phyloP scores from a whole-genome alignment of 2,797 vertebrate genomes.

The Eremophila alpestris region DNA sequence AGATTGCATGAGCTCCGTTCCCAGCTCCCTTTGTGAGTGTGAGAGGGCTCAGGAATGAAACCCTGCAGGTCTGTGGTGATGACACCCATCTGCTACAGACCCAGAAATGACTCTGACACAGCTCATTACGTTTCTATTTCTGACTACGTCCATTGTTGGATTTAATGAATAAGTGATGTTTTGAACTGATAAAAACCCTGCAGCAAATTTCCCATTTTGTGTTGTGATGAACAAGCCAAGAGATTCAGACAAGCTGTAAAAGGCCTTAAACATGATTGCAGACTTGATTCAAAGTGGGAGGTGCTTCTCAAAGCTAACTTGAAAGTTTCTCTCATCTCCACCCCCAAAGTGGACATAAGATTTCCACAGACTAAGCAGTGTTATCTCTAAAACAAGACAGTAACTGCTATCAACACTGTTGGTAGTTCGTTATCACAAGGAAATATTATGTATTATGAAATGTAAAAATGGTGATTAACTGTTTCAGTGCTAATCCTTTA shows the following conservation, averaged over 20 bases:
- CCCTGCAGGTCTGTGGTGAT: conserved; percentile 16
- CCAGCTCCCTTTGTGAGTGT: not conserved
- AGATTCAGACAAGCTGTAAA: conserved; percentile 9
- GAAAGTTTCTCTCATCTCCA: conserved; percentile 26
- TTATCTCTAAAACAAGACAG: conserved; percentile 40
- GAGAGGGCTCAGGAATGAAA: conserved; percentile 44
- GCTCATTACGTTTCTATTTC: conserved; percentile 21
- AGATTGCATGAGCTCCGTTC: not conserved
- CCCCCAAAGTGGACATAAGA: conserved; percentile 25
- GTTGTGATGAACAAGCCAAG: not conserved
- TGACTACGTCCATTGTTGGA: conserved; percentile 22
- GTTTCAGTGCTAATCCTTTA: not conserved
- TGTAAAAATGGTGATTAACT: not conserved
- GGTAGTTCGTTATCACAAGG: conserved; percentile 1
- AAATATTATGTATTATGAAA: not conserved
- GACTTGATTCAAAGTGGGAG: conserved; percentile 24
- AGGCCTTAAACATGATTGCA: not conserved
- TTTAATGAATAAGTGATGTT: conserved; percentile 52
- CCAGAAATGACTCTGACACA: conserved; percentile 2
- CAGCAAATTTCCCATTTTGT: conserved; percentile 18
- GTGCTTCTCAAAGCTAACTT: not conserved
- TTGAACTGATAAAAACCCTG: conserved; percentile 24
- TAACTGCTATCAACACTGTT: not conserved
- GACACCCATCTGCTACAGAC: not conserved
- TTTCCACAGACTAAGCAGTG: conserved; percentile 44